Percentiles rank a stretch among this genome's conserved stretches.
phyloP scores from a whole-genome alignment of 2,797 vertebrate genomes.

The Nannoperca obscura region DNA sequence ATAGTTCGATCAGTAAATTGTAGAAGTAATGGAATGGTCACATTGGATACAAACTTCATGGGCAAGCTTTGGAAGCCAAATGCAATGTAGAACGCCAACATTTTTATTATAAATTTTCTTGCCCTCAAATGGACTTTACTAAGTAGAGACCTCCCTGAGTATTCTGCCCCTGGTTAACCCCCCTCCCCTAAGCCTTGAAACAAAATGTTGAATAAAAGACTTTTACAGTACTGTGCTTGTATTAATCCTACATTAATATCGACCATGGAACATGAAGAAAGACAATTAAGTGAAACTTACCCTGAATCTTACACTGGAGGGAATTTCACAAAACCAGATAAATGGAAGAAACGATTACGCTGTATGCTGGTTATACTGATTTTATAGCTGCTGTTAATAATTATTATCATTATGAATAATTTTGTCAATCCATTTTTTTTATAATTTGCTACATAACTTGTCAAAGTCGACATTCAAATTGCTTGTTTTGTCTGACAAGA shows the following conservation, averaged over 20 bases:
- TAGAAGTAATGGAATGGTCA: constrained; percentile 68
- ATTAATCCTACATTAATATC: constrained; percentile 43
- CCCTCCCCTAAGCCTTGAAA: constrained; percentile 75
- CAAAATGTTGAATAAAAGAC: constrained; percentile 86
- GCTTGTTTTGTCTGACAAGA: not conserved
- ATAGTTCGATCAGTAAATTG: constrained; percentile 75
- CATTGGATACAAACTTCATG: constrained; percentile 68
- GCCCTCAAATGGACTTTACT: constrained; percentile 75
- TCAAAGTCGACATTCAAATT: not conserved
- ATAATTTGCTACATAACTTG: not conserved
- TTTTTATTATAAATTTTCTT: constrained; percentile 79
- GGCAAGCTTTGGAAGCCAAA: constrained; percentile 81
- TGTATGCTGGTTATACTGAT: not conserved
- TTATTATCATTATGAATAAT: not conserved
- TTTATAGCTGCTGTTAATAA: not conserved
- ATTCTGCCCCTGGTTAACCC: constrained; percentile 68
- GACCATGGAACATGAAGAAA: not conserved
- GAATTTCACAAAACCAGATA: not conserved
- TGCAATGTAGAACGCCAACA: constrained; percentile 79
- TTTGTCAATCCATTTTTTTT: not conserved
- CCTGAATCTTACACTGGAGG: not conserved
- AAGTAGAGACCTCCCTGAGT: constrained; percentile 71
- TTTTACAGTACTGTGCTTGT: constrained; percentile 80
- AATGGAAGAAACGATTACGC: not conserved
- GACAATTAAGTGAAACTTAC: not conserved